A percentile compares a stretch with the other conserved stretches of the same genome.
Conservation (phyloP, 2,888 invertebrate species). For the Cheilosia vernalis region DNA sequence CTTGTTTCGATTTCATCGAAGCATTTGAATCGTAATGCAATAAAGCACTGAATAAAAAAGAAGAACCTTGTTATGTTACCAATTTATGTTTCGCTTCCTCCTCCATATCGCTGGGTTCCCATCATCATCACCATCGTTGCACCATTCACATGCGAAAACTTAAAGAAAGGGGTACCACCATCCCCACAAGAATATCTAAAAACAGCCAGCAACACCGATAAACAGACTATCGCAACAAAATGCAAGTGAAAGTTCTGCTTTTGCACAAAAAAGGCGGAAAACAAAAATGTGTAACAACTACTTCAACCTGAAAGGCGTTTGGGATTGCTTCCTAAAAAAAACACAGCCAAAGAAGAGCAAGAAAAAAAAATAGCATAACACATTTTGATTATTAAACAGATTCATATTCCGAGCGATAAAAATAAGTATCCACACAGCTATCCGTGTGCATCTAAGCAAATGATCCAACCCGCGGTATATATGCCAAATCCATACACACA, state of each 20-base stretch:
- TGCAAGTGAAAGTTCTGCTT: conserved; percentile 74
- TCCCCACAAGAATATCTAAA: conserved; percentile 22
- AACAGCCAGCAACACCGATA: conserved; percentile 29
- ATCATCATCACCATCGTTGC: conserved; percentile 20
- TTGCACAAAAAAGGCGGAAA: conserved; percentile 70
- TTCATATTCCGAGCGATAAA: conserved; percentile 36
- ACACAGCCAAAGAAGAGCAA: conserved; percentile 13
- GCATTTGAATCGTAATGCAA: conserved; percentile 32
- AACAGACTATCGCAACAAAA: conserved; percentile 36
- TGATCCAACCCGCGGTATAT: conserved; percentile 41
- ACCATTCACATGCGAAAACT: conserved; percentile 10
- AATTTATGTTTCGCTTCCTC: conserved; percentile 62
- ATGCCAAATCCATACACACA: conserved; percentile 62
- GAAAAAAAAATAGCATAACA: conserved; percentile 19
- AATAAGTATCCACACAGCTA: conserved; percentile 44
- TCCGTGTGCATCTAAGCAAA: conserved; percentile 63
- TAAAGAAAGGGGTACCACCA: conserved; percentile 26
- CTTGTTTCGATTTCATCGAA: conserved; percentile 32
- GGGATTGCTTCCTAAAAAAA: conserved; percentile 64
- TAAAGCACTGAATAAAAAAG: background rate
- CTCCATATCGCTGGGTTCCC: conserved; percentile 44
- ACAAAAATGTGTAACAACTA: conserved; percentile 66
- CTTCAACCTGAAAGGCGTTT: conserved; percentile 60
- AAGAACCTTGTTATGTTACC: conserved; percentile 35
- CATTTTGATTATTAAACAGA: conserved; percentile 61